Percentiles rank a stretch among this genome's conserved stretches.
phyloP scores from a whole-genome alignment of 2,113 vertebrate genomes.

The Beaufortia kweichowensis region DNA sequence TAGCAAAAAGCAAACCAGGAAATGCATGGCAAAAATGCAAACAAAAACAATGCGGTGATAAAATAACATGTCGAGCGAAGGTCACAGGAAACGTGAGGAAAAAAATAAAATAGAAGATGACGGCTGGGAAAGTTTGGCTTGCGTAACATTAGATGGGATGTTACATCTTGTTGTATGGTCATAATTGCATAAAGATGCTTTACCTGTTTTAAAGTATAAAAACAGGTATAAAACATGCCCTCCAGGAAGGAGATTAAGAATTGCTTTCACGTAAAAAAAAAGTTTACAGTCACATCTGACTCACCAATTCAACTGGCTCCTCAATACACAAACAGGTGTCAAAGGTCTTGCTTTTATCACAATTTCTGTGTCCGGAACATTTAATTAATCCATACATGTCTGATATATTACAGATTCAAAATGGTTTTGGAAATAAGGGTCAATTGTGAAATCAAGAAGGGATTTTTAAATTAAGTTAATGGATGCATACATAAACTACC shows the following conservation, averaged over 20 bases:
- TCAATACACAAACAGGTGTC: not conserved
- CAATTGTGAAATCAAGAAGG: too few relatives aligned
- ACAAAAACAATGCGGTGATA: slow-evolving; percentile 10
- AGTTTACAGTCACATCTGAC: not conserved
- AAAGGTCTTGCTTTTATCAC: not conserved
- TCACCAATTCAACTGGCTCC: not conserved
- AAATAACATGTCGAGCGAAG: not conserved
- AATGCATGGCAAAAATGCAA: slow-evolving; percentile 42
- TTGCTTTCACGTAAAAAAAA: not conserved
- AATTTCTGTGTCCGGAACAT: too few relatives aligned
- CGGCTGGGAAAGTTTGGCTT: not conserved
- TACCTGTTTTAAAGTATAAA: slow-evolving; percentile 2
- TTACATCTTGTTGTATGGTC: not conserved
- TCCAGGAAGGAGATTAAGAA: not conserved
- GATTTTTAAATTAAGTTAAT: too few relatives aligned
- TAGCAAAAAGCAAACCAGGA: slow-evolving; percentile 40
- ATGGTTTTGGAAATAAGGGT: too few relatives aligned
- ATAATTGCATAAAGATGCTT: not conserved
- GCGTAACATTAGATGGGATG: slow-evolving; percentile 8
- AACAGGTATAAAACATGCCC: slow-evolving; percentile 43
- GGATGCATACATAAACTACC: too few relatives aligned
- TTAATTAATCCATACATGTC: not conserved
- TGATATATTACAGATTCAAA: slow-evolving; percentile 2
- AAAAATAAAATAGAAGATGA: not conserved
- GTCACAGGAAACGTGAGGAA: not conserved